Evolutionary conservation across 1,140 invertebrate genomes (phyloP).

Genomic region (Scylla paramamosain): DNA sequence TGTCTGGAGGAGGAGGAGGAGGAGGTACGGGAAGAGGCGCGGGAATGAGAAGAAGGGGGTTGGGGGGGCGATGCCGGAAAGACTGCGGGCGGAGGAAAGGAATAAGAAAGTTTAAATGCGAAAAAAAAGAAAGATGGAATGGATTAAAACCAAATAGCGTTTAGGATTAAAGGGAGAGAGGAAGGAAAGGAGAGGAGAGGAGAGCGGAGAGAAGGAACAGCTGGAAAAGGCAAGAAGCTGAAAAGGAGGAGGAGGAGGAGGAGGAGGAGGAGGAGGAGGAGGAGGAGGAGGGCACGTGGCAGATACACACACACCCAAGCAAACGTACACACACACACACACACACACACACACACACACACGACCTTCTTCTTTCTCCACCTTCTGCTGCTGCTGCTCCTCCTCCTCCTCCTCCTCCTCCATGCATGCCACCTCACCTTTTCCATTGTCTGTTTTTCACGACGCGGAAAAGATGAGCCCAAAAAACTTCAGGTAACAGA

Average conservation of each 20-base stretch:
- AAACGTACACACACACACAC: neutral
- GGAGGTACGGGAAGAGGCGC: too few relatives aligned
- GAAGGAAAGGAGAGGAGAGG: neutral
- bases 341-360: slow-evolving; percentile 13
- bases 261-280: neutral
- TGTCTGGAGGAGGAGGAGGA: neutral
- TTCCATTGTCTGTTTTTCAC: slow-evolving; percentile 42
- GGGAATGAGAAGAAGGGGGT: too few relatives aligned
- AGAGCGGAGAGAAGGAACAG: neutral
- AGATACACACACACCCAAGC: neutral
- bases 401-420: neutral
- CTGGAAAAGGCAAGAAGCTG: neutral
- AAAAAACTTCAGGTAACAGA: slow-evolving; percentile 23
- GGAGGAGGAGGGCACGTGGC: neutral
- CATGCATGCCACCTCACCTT: neutral
- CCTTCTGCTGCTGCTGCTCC: neutral
- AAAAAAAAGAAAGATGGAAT: slow-evolving; percentile 22
- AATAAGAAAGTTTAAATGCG: slow-evolving; percentile 2
- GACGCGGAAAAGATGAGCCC: neutral
- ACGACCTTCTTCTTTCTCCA: neutral
- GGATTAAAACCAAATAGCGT: neutral
- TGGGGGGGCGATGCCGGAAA: neutral
- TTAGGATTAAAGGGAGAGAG: neutral
- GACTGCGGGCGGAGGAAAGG: neutral
- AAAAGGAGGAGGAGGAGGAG: neutral